Percentiles rank a stretch among this genome's conserved stretches.
phyloP scores from a whole-genome alignment of 1,140 invertebrate species.

The Drosophila rufa region DNA sequence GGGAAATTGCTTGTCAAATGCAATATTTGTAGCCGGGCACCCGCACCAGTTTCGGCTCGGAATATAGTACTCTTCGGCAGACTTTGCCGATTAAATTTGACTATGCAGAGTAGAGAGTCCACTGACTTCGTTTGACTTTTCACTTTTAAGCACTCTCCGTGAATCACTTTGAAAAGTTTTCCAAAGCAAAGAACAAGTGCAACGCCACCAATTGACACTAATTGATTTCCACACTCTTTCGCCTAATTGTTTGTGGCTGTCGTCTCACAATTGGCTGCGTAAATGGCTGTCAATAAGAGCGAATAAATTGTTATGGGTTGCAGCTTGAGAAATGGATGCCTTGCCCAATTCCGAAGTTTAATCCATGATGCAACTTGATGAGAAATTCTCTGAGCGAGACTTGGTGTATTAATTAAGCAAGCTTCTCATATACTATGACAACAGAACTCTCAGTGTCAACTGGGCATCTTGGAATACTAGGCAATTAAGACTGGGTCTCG shows the following conservation, averaged over 20 bases:
- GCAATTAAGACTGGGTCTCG: conserved; percentile 42
- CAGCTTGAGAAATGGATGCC: conserved; percentile 15
- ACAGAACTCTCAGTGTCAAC: conserved; percentile 13
- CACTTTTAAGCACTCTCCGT: conserved; percentile 7
- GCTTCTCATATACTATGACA: not conserved
- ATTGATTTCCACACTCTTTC: conserved; percentile 71
- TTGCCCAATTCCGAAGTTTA: conserved; percentile 27
- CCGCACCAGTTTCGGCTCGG: not conserved
- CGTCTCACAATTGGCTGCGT: conserved; percentile 31
- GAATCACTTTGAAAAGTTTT: conserved; percentile 33
- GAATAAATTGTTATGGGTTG: conserved; percentile 35
- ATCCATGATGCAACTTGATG: conserved; percentile 19
- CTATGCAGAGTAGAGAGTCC: conserved; percentile 28
- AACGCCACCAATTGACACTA: conserved; percentile 69
- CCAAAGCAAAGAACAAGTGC: conserved; percentile 36
- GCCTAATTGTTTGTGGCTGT: conserved; percentile 37
- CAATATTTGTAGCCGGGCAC: conserved; percentile 10
- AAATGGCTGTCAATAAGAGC: conserved; percentile 49
- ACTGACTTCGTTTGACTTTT: conserved; percentile 70
- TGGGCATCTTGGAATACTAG: conserved; percentile 27
- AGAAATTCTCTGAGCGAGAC: conserved; percentile 2
- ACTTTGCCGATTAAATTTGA: conserved; percentile 37
- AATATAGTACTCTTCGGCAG: conserved; percentile 18
- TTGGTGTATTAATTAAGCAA: conserved; percentile 20
- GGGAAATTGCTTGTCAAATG: conserved; percentile 41